phyloP scores from a whole-genome alignment of 2,888 invertebrate genomes.

The Tinea pellionella region DNA sequence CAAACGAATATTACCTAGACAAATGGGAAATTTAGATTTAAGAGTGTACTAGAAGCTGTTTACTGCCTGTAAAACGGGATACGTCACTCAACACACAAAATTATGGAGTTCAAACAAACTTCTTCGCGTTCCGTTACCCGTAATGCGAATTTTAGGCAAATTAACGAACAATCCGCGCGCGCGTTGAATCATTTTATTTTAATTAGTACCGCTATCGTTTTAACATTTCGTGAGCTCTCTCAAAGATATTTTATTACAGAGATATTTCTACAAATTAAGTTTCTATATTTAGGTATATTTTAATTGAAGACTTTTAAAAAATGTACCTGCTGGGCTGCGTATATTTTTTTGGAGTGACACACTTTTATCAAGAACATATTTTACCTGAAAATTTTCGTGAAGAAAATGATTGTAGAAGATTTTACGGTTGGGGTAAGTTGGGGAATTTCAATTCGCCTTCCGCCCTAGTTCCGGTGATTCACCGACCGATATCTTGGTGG shows the following conservation, averaged over 20 bases:
- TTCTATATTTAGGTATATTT: too few species aligned
- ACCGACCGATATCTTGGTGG: constrained; percentile 52
- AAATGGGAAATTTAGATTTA: too few species aligned
- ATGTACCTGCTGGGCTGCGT: too few species aligned
- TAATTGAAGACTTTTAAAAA: too few species aligned
- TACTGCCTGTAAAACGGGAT: neutral
- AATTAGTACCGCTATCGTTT: constrained; percentile 54
- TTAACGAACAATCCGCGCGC: constrained; percentile 32
- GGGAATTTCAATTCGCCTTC: neutral
- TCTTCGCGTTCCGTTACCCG: constrained; percentile 32
- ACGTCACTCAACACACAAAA: neutral
- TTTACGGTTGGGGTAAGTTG: neutral
- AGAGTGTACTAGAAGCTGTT: too few species aligned
- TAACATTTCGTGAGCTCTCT: constrained; percentile 44
- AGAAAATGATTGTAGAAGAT: neutral
- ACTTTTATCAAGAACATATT: too few species aligned
- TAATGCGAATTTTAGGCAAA: constrained; percentile 50
- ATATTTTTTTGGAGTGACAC: too few species aligned
- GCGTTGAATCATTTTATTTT: constrained; percentile 49
- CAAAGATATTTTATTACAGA: constrained; percentile 17
- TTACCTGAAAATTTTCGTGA: neutral
- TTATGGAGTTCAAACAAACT: constrained; percentile 16
- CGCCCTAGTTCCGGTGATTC: constrained; percentile 59
- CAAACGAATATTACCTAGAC: too few species aligned
- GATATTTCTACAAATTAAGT: too few species aligned